Evolutionary conservation across 2,888 invertebrate species (phyloP).

Genomic region (Diaphora mendica): DNA sequence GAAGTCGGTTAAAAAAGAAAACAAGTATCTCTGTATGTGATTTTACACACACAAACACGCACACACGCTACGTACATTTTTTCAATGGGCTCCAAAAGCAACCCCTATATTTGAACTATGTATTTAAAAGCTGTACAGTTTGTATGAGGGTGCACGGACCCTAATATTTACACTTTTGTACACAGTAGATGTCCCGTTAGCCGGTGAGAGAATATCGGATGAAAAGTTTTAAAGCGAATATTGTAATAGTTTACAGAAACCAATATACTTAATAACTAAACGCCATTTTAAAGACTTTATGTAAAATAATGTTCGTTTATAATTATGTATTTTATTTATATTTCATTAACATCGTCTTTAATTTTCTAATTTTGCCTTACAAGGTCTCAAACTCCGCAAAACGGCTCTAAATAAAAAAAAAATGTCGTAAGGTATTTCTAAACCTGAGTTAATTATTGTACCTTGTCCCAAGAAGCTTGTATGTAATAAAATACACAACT

Average conservation of each 20-base stretch:
- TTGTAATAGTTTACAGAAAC: background rate
- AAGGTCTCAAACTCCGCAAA: no score
- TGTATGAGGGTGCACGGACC: background rate
- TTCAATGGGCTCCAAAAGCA: background rate
- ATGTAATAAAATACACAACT: background rate
- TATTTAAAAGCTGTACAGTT: background rate
- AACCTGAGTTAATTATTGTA: no score
- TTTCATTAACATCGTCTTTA: no score
- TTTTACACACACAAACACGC: background rate
- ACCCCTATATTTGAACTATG: background rate
- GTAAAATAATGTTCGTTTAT: no score
- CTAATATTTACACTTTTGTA: background rate
- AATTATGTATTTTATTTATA: no score
- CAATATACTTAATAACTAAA: background rate
- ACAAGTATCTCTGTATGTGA: background rate
- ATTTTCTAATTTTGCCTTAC: no score
- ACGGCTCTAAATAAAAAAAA: no score
- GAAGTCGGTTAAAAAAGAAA: no score
- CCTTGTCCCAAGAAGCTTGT: background rate
- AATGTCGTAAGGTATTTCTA: background rate
- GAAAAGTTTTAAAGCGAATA: background rate
- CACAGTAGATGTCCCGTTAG: conserved; percentile 1
- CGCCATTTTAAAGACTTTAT: no score
- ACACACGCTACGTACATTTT: background rate
- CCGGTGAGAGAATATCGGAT: background rate